Evolutionary conservation across 2,888 invertebrate species (phyloP), one percentile per base, ranked within the genome.

Genomic region (Parthenolecanium corni): DNA sequence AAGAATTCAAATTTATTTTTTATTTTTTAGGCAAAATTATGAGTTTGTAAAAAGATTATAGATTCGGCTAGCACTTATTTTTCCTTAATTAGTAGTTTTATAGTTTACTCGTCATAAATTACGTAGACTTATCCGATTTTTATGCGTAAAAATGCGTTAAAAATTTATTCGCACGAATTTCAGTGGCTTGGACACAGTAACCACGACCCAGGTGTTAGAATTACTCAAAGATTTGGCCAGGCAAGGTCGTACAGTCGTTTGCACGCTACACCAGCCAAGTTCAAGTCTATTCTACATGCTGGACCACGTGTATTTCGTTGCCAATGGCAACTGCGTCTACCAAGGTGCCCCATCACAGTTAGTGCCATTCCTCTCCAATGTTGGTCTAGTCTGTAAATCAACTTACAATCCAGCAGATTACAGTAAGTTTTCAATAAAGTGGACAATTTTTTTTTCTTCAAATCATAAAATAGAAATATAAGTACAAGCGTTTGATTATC

Each of bases 331-430:
- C 69, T 83, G 82, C 71, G 76, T 83, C 40, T 84, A 81, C 68
- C 79, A 85, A 73, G 89, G 89, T 16, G 77, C 81, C 1, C 80
- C 84, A 0, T 74, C 76, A 14, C 78, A 81, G n/a, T 74, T 89
- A 3, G 80, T 89, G 0, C 84, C 86, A 1, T 86, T 81, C 72
- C 74, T 88, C 65, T 73, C 79, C 1, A 78, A 79, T 58, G 76
- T 80, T 25, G 82, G 82, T 12, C 77, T 83, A 65, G 73, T 80
- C 2, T 89, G 89, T 71, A 88, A 88, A 2, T 79, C 80, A 14
- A 85, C 85, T 31, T 82, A 88, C 74, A 89, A 87, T 70, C 88
- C 88, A 0, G 86, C 87, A 1, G 89, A 89, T 73, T 88, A 82
- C 71, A 79, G 71, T 71, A 65, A 53, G 64, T 47, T 14, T 49